Evolutionary conservation across 2,888 invertebrate species (phyloP), one percentile per base, ranked within the genome.

Genomic region (Cheilosia soror): DNA sequence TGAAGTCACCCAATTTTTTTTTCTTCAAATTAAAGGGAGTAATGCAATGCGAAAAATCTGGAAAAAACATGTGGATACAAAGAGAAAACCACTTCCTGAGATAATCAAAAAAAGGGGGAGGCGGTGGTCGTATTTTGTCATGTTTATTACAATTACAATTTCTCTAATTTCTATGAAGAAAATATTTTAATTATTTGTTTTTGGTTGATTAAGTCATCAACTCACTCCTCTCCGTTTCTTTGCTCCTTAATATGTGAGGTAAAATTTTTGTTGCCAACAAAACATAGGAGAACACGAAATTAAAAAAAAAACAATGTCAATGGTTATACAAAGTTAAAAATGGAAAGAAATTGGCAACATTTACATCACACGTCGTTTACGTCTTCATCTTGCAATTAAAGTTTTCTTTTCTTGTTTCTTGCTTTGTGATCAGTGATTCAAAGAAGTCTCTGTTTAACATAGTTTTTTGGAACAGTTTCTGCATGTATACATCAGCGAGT

Each of bases 51-150:
- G 5, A 81, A 83, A 65, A 69, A 63, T 37, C 11, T 37, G 1
- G 51, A 78, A 68, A 72, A 76, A 68, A 57, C 15, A 27, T 72
- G 65, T 57, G 47, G n/a, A 33, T 49, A 31, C 29, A 31, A 57
- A 69, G 9, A 31, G 58, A 53, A 44, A 69, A 65, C 65, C 69
- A 84, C 75, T 84, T 79, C 79, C 79, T 75, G 31, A 47, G 53
- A 40, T 79, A 71, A 84, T 79, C 75, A 76, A 69, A 55, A 69
- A 55, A 76, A 79, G 71, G 71, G 75, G 75, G 79, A 57, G 84
- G 73, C 37, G 44, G 69, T 79, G 84, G 75, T 25, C n/a, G 33
- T 25, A 13, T 15, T n/a, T 42, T 58, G 40, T 33, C n/a, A 49
- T 51, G 55, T 25, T 4, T 40, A 6, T 9, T 47, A 9, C 29